Evolutionary conservation across 2,113 vertebrate species (phyloP).

Genomic region (Rhabdornis inornatus): DNA sequence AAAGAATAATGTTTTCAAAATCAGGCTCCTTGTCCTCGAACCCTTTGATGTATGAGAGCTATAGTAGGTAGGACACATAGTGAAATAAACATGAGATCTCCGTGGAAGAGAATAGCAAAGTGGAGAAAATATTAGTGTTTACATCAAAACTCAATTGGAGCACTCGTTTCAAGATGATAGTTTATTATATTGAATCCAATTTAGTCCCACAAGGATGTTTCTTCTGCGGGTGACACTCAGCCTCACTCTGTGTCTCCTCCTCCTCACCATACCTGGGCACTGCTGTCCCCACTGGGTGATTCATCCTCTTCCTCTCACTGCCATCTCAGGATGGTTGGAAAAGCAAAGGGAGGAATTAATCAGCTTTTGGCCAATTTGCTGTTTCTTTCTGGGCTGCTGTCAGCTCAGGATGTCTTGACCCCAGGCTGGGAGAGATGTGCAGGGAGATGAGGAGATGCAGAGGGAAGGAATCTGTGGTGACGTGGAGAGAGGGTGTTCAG

Average conservation of each 20-base stretch:
- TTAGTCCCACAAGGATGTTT: constrained; percentile 59
- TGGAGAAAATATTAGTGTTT: constrained; percentile 78
- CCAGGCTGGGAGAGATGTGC: neutral
- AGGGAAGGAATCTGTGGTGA: neutral
- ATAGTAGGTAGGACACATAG: constrained; percentile 74
- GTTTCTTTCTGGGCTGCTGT: neutral
- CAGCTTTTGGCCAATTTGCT: neutral
- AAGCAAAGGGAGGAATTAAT: neutral
- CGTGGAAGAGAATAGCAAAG: constrained; percentile 65
- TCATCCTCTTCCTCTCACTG: neutral
- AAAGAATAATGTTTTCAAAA: constrained; percentile 84
- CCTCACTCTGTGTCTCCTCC: neutral
- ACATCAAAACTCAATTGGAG: constrained; percentile 78
- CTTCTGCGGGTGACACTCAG: neutral
- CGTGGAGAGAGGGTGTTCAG: neutral
- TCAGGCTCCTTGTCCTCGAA: constrained; percentile 77
- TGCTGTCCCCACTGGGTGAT: neutral
- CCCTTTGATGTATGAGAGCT: constrained; percentile 80
- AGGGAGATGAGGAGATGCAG: neutral
- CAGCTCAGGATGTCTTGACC: neutral
- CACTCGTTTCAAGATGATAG: constrained; percentile 72
- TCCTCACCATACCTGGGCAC: neutral
- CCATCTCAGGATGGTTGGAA: neutral
- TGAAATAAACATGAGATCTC: constrained; percentile 79
- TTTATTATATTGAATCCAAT: constrained; percentile 72